These are phyloP conservation scores for Lagenorhynchus albirostris DNA, from an alignment of 2,113 vertebrate genomes.

Conservation along the genomic window DNA sequence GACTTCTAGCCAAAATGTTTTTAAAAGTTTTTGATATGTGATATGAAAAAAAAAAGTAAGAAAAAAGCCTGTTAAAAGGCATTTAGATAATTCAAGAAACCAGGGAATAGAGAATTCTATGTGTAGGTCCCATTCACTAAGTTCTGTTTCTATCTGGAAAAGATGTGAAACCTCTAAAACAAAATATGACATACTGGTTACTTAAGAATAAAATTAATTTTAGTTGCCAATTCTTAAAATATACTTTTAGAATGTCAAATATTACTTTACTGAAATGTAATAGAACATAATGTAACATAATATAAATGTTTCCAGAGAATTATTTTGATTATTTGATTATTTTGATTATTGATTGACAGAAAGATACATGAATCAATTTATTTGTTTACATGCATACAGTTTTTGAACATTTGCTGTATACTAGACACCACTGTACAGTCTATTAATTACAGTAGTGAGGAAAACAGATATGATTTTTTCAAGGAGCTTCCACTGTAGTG, in stretches of 20 bases:
- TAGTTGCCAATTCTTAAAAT: neutral
- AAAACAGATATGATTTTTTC: neutral
- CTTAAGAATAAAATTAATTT: neutral
- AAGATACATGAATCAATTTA: neutral
- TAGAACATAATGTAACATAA: neutral
- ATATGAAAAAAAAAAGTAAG: neutral
- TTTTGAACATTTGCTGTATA: neutral
- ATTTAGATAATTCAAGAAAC: neutral
- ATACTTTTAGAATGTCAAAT: neutral
- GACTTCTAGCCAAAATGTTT: neutral
- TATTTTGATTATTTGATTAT: neutral
- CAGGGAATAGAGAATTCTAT: neutral
- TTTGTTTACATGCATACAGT: neutral
- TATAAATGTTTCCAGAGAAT: neutral
- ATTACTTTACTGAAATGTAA: neutral
- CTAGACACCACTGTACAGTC: neutral
- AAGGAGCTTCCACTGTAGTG: neutral
- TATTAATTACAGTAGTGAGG: neutral
- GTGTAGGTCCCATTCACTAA: neutral
- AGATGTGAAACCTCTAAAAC: neutral
- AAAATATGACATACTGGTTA: neutral
- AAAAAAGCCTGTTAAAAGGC: neutral
- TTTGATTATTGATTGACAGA: neutral
- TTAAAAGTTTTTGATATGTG: neutral
- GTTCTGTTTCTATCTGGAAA: neutral